phyloP scores from a whole-genome alignment of 2,888 invertebrate genomes.

The Pandemis corylana region DNA sequence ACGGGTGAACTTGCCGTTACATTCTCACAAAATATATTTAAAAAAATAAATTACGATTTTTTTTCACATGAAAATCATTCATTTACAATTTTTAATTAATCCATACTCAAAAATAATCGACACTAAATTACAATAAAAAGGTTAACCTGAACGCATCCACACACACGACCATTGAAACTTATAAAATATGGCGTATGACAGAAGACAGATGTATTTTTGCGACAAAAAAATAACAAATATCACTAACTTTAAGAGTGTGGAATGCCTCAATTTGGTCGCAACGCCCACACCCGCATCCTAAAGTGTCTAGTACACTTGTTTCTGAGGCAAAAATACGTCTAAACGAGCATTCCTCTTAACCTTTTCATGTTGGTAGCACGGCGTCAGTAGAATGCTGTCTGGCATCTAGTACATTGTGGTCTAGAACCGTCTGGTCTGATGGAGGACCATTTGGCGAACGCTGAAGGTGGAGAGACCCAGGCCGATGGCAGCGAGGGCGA shows the following conservation, averaged over 20 bases:
- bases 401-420: slow-evolving; percentile 26
- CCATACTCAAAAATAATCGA: slow-evolving; percentile 25
- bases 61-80: slow-evolving; percentile 53
- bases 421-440: slow-evolving; percentile 76
- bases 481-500: slow-evolving; percentile 84
- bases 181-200: slow-evolving; percentile 18
- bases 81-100: slow-evolving; percentile 29
- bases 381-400: slow-evolving; percentile 20
- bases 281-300: slow-evolving; percentile 8
- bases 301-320: slow-evolving; percentile 9
- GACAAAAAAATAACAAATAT: slow-evolving; percentile 2
- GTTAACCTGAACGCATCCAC: slow-evolving; percentile 35
- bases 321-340: slow-evolving; percentile 12
- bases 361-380: slow-evolving; percentile 28
- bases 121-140: slow-evolving; percentile 35
- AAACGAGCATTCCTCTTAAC: slow-evolving; percentile 35
- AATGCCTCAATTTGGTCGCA: neutral
- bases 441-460: slow-evolving; percentile 85
- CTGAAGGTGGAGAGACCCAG: slow-evolving; percentile 86
- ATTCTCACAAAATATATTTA: slow-evolving; percentile 46
- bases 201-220: slow-evolving; percentile 20
- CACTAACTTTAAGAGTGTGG: slow-evolving; percentile 7
- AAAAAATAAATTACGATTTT: slow-evolving; percentile 65
- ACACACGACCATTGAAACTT: slow-evolving; percentile 34
- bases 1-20: slow-evolving; percentile 45